Evolutionary conservation across 2,888 invertebrate species (phyloP).

Genomic region (Ornithoptera priamus): DNA sequence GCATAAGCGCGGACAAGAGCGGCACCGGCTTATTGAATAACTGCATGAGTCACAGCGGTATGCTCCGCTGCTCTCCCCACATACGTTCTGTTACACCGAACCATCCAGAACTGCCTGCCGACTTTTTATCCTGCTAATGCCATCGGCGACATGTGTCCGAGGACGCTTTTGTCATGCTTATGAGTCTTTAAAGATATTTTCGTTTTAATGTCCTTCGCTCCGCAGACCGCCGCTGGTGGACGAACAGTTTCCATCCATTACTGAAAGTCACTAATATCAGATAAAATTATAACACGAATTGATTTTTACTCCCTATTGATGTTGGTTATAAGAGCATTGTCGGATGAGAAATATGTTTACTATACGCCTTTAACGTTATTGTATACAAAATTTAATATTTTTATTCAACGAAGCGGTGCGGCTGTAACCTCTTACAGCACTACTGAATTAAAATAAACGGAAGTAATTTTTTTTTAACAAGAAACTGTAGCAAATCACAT

Average conservation of each 20-base stretch:
- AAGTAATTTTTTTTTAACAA: too few relatives aligned
- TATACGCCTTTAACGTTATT: too few relatives aligned
- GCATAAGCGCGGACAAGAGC: constrained; percentile 52
- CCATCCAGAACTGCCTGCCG: constrained; percentile 36
- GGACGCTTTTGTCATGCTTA: constrained; percentile 57
- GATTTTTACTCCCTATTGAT: too few relatives aligned
- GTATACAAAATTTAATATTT: too few relatives aligned
- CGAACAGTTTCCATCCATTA: background rate
- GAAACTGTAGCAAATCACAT: too few relatives aligned
- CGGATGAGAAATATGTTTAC: too few relatives aligned
- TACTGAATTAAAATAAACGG: too few relatives aligned
- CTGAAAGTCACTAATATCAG: too few relatives aligned
- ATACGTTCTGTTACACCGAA: constrained; percentile 57
- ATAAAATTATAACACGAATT: too few relatives aligned
- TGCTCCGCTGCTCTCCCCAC: constrained; percentile 60
- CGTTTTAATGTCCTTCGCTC: constrained; percentile 39
- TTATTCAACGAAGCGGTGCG: too few relatives aligned
- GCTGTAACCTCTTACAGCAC: too few relatives aligned
- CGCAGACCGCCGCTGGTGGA: constrained; percentile 36
- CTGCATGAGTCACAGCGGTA: constrained; percentile 71
- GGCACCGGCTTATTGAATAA: constrained; percentile 69
- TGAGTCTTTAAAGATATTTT: constrained; percentile 45
- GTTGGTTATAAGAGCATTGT: too few relatives aligned
- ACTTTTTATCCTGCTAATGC: constrained; percentile 61
- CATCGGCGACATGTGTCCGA: constrained; percentile 57